phyloP scores from a whole-genome alignment of 2,888 invertebrate species.

The Coelopa pilipes region DNA sequence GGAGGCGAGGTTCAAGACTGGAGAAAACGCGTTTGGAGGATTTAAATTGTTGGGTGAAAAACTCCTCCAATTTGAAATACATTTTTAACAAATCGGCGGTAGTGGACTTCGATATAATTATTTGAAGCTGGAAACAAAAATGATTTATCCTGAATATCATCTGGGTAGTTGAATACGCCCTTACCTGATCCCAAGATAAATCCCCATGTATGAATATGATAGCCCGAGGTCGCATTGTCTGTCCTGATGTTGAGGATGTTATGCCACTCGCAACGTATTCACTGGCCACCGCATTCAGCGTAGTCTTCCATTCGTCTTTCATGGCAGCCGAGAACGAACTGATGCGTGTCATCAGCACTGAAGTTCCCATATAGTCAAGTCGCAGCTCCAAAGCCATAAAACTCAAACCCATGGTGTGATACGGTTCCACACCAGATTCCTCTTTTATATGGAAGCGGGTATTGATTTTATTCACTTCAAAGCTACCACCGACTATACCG shows the following conservation, averaged over 20 bases:
- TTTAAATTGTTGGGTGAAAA: conserved; percentile 97
- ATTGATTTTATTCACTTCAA: conserved; percentile 89
- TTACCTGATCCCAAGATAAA: conserved; percentile 87
- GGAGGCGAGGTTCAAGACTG: conserved; percentile 71
- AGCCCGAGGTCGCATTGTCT: conserved; percentile 71
- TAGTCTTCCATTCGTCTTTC: conserved; percentile 86
- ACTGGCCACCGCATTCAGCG: conserved; percentile 50
- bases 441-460: conserved; percentile 90
- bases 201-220: conserved; percentile 93
- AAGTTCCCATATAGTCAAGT: conserved; percentile 98
- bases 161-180: not conserved
- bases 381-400: conserved; percentile 88
- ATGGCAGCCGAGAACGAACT: conserved; percentile 83
- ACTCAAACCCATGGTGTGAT: conserved; percentile 84
- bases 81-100: conserved; percentile 97
- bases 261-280: conserved; percentile 44
- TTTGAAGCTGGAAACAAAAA: conserved; percentile 73
- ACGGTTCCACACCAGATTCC: conserved; percentile 89
- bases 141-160: not conserved
- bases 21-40: conserved; percentile 93
- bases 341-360: conserved; percentile 90
- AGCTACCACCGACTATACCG: conserved; percentile 96
- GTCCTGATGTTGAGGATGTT: conserved; percentile 14
- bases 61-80: conserved; percentile 95
- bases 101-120: conserved; percentile 96